Conservation (phyloP, 2,113 vertebrate species). For the Campylorhamphus procurvoides region DNA sequence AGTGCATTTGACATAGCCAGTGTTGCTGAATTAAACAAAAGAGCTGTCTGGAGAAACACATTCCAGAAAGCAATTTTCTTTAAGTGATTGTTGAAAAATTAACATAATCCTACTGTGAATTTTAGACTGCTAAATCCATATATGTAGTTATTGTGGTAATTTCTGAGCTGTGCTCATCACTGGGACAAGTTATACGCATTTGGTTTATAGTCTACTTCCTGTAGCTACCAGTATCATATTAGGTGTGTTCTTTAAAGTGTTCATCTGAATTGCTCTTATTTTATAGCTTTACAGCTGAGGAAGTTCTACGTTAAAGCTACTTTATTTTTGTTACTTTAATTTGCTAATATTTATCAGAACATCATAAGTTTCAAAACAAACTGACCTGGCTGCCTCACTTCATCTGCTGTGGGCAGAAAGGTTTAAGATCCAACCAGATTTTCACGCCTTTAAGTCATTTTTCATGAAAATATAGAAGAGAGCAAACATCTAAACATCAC, state of each 20-base stretch:
- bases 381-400: background rate
- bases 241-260: background rate
- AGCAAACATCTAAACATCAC: background rate
- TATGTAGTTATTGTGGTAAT: background rate
- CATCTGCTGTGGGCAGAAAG: background rate
- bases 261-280: background rate
- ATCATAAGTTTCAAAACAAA: background rate
- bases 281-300: background rate
- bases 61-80: background rate
- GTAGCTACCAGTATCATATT: background rate
- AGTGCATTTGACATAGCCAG: background rate
- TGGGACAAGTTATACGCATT: fast-evolving
- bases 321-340: background rate
- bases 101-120: background rate
- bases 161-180: background rate
- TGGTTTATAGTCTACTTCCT: background rate
- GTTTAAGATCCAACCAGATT: background rate
- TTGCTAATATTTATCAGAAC: background rate
- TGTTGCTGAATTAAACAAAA: background rate
- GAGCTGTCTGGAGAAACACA: background rate
- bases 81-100: background rate
- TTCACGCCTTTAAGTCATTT: background rate
- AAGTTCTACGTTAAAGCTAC: background rate
- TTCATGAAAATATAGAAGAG: background rate
- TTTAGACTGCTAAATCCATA: background rate